Percentiles rank a stretch among this genome's conserved stretches.
These are phyloP conservation scores for Amazona finschi DNA, from an alignment of 2,797 vertebrate genomes.

Conservation along the genomic window DNA sequence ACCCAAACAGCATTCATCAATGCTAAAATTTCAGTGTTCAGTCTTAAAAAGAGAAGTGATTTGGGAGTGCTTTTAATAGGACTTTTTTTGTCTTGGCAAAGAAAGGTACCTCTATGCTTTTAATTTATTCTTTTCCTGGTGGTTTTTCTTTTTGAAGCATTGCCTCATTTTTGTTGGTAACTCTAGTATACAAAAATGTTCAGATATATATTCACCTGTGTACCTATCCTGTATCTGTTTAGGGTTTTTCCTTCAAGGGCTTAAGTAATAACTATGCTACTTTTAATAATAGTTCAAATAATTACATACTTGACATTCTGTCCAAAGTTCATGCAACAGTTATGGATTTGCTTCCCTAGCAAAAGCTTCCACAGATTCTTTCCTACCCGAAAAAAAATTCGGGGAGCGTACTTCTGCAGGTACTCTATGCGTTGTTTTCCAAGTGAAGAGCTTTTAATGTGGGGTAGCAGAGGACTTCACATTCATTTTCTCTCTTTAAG, in stretches of 20 bases:
- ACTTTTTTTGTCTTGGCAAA: neutral
- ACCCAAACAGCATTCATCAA: neutral
- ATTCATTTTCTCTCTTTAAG: neutral
- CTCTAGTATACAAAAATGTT: neutral
- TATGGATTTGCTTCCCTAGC: neutral
- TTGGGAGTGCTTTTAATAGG: neutral
- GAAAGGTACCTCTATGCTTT: neutral
- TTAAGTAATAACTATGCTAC: neutral
- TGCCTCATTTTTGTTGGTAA: neutral
- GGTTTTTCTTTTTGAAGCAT: neutral
- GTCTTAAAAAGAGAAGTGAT: neutral
- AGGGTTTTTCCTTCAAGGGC: neutral
- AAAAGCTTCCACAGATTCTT: neutral
- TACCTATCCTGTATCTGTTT: neutral
- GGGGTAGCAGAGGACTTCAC: neutral
- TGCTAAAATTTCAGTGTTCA: neutral
- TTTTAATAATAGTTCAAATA: constrained; percentile 1
- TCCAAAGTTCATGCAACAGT: neutral
- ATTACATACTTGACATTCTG: neutral
- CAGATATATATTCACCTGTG: neutral
- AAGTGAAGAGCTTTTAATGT: neutral
- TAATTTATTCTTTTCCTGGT: neutral
- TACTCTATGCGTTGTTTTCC: neutral
- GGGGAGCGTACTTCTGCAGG: neutral
- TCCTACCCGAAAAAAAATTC: neutral